phyloP scores from a whole-genome alignment of 1,140 invertebrate genomes.

The Drosophila kurseongensis region DNA sequence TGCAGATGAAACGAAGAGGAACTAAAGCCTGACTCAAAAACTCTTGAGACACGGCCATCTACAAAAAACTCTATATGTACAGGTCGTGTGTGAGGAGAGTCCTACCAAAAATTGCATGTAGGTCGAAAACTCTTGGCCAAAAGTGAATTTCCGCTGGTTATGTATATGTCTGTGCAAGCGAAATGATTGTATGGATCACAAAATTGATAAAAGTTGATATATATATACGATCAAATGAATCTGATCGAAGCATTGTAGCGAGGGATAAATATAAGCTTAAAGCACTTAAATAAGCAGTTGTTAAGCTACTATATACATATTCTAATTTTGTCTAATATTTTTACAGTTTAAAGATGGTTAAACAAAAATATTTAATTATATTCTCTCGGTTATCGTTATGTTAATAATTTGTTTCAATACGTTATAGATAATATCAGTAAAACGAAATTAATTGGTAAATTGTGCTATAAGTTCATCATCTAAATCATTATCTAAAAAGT shows the following conservation, averaged over 20 bases:
- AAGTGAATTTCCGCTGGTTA: slow-evolving; percentile 13
- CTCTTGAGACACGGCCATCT: slow-evolving; percentile 4
- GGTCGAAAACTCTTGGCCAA: slow-evolving; percentile 9
- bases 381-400: too few species aligned
- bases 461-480: background rate
- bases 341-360: too few species aligned
- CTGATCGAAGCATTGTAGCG: background rate
- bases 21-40: slow-evolving; percentile 6
- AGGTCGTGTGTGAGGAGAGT: slow-evolving; percentile 14
- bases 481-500: background rate
- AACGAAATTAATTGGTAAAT: too few species aligned
- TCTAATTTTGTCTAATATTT: too few species aligned
- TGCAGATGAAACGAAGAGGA: slow-evolving; percentile 29
- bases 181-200: slow-evolving; percentile 28
- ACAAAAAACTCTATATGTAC: slow-evolving; percentile 25
- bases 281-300: background rate
- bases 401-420: too few species aligned
- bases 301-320: too few species aligned
- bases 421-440: background rate
- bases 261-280: background rate
- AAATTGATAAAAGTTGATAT: slow-evolving; percentile 1
- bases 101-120: slow-evolving; percentile 25
- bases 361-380: too few species aligned
- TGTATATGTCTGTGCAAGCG: slow-evolving; percentile 27
- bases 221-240: background rate